A percentile compares a stretch with the other conserved stretches of the same genome.
Conservation (phyloP, 1,140 invertebrate species). For the Drosophila carrolli region DNA sequence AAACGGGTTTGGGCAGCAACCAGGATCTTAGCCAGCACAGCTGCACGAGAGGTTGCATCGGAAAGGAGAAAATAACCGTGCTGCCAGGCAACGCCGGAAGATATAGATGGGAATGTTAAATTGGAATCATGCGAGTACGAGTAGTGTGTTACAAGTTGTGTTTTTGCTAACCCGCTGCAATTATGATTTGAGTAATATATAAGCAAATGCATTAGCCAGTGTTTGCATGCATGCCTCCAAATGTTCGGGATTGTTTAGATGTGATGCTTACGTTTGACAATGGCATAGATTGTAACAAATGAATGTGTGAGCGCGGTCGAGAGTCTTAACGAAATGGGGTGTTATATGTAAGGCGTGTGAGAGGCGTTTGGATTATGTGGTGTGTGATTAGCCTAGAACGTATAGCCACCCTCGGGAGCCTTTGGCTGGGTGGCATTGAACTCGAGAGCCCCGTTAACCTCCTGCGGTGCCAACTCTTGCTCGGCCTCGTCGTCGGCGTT, state of each 20-base stretch:
- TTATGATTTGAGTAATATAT: not conserved
- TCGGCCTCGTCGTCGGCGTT: slow-evolving; percentile 85
- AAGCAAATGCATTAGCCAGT: slow-evolving; percentile 14
- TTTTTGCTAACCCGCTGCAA: not conserved
- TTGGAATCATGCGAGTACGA: not conserved
- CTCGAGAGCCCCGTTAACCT: slow-evolving; percentile 78
- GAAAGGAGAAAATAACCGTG: not conserved
- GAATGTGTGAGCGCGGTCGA: slow-evolving; percentile 59
- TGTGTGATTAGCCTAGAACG: slow-evolving; percentile 59
- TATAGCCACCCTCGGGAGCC: slow-evolving; percentile 76
- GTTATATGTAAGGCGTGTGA: slow-evolving; percentile 19
- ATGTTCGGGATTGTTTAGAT: slow-evolving; percentile 5
- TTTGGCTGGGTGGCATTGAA: slow-evolving; percentile 76
- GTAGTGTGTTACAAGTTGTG: not conserved
- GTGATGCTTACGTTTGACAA: slow-evolving; percentile 9
- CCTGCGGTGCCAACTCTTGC: slow-evolving; percentile 80
- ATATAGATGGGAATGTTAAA: not conserved
- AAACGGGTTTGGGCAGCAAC: slow-evolving; percentile 4
- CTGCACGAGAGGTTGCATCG: slow-evolving; percentile 10
- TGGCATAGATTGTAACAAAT: slow-evolving; percentile 12
- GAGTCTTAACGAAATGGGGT: slow-evolving; percentile 16
- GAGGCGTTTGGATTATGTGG: slow-evolving; percentile 1
- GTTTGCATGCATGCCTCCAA: slow-evolving; percentile 37
- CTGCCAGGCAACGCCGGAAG: slow-evolving; percentile 7
- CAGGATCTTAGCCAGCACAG: slow-evolving; percentile 23